phyloP scores from a whole-genome alignment of 2,888 invertebrate species.

The Polyommatus icarus region DNA sequence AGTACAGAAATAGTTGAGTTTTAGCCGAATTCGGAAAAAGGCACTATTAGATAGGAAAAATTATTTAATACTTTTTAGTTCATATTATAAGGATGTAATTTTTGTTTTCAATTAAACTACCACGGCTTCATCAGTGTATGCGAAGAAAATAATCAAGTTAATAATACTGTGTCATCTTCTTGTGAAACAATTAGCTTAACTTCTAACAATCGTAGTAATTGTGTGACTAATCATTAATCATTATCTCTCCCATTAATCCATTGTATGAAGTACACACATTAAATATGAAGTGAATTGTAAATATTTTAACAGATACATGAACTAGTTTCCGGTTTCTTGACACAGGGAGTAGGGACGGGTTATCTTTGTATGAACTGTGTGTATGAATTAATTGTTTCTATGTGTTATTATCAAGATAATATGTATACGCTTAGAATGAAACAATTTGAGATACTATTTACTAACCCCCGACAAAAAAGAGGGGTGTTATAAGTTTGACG shows the following conservation, averaged over 20 bases:
- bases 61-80: no score
- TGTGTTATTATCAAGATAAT: neutral
- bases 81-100: no score
- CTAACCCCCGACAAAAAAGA: no score
- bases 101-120: neutral
- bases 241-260: constrained; percentile 5
- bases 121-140: neutral
- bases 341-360: constrained; percentile 7
- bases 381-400: neutral
- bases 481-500: no score
- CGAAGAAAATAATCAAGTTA: neutral
- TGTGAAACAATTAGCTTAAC: constrained; percentile 4
- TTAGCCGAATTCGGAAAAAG: no score
- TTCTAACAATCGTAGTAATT: neutral
- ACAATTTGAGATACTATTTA: no score
- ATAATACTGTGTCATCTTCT: neutral
- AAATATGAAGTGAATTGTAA: neutral
- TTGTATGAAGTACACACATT: neutral
- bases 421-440: no score
- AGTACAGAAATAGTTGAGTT: no score
- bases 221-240: neutral
- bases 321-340: constrained; percentile 22
- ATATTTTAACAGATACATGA: neutral
- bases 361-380: constrained; percentile 11
- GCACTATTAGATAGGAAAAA: no score